A percentile compares a stretch with the other conserved stretches of the same genome.
These are phyloP conservation scores for Cetoscarus ocellatus DNA, from an alignment of 2,797 vertebrate genomes.

Conservation along the genomic window DNA sequence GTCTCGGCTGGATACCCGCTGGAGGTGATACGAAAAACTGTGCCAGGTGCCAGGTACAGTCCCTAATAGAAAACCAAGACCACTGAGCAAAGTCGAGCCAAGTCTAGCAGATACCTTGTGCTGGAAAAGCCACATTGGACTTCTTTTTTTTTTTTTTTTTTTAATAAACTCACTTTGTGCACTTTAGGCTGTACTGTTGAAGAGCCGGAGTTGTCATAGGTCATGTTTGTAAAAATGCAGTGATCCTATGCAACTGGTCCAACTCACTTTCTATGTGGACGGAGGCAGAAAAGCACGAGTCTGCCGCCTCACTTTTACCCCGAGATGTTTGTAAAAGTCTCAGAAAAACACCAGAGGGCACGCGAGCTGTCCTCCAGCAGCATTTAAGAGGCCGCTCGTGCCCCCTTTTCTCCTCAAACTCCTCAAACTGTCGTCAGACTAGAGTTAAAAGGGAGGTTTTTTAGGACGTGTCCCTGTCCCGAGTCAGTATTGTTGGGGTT, in stretches of 20 bases:
- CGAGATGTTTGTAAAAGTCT: conserved; percentile 10
- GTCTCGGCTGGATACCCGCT: too few relatives aligned
- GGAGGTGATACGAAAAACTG: too few relatives aligned
- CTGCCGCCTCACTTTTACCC: conserved; percentile 37
- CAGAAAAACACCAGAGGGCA: conserved; percentile 9
- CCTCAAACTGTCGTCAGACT: conserved; percentile 26
- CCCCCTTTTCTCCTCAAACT: background rate
- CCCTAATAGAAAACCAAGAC: too few relatives aligned
- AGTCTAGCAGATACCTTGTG: too few relatives aligned
- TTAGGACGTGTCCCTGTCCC: conserved; percentile 23
- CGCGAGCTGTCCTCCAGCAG: conserved; percentile 25
- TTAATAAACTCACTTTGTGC: conserved; percentile 81
- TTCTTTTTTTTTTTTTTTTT: conserved; percentile 24
- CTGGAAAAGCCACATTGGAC: too few relatives aligned
- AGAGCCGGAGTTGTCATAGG: conserved; percentile 70
- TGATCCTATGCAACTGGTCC: conserved; percentile 63
- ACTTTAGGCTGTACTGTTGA: conserved; percentile 87
- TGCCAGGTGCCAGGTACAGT: too few relatives aligned
- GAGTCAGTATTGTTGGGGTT: conserved; percentile 68
- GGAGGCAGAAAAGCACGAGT: conserved; percentile 53
- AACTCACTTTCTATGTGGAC: conserved; percentile 66
- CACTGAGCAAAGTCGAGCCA: too few relatives aligned
- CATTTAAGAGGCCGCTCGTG: background rate
- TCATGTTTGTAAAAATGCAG: conserved; percentile 63
- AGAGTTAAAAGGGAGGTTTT: conserved; percentile 2